Percentiles rank a stretch among this genome's conserved stretches.
phyloP scores from a whole-genome alignment of 2,888 invertebrate genomes.

The Lordiphosa fenestrarum region DNA sequence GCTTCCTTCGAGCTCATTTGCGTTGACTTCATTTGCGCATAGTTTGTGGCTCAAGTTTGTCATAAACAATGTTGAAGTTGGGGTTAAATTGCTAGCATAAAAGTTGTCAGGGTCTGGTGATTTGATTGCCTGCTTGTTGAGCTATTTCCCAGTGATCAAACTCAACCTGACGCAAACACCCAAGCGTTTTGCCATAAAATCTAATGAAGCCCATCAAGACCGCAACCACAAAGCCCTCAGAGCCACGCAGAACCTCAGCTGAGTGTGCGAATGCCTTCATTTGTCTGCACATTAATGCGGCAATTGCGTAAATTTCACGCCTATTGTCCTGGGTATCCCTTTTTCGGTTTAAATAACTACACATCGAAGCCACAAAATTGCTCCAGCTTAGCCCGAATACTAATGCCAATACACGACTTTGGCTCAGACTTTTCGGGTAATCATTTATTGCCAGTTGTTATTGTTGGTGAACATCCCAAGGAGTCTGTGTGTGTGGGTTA shows the following conservation, averaged over 20 bases:
- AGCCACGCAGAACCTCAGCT: neutral
- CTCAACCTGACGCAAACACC: slow-evolving; percentile 10
- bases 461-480: slow-evolving; percentile 3
- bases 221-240: slow-evolving; percentile 29
- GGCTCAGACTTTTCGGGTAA: slow-evolving; percentile 21
- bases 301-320: slow-evolving; percentile 72
- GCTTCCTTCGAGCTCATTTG: slow-evolving; percentile 46
- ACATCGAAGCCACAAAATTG: slow-evolving; percentile 58
- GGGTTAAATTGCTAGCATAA: slow-evolving; percentile 47
- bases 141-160: neutral
- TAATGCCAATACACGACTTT: slow-evolving; percentile 60
- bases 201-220: slow-evolving; percentile 49
- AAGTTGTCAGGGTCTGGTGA: slow-evolving; percentile 43
- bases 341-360: slow-evolving; percentile 58
- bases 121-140: slow-evolving; percentile 55
- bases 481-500: slow-evolving; percentile 36
- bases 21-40: slow-evolving; percentile 56
- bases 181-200: slow-evolving; percentile 44
- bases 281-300: slow-evolving; percentile 64
- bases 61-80: slow-evolving; percentile 65
- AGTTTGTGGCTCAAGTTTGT: slow-evolving; percentile 66
- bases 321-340: slow-evolving; percentile 36
- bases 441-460: neutral
- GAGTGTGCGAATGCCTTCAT: slow-evolving; percentile 51
- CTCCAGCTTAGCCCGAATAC: slow-evolving; percentile 56